Percentiles rank a stretch among this genome's conserved stretches.
Evolutionary conservation across 2,113 vertebrate species (phyloP).

Genomic region (Reinhardtius hippoglossoides): DNA sequence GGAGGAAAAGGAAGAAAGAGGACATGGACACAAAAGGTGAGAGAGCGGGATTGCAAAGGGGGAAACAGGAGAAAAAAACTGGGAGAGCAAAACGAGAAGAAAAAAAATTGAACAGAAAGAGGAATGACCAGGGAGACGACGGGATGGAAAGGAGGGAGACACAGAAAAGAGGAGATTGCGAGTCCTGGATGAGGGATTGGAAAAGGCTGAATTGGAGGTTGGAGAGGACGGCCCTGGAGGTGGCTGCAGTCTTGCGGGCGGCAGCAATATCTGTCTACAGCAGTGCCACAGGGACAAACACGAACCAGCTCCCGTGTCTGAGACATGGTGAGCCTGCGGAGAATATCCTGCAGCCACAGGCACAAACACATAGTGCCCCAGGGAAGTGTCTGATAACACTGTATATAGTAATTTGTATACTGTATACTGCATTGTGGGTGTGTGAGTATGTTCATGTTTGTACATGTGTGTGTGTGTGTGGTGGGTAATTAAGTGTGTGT

Average conservation of each 20-base stretch:
- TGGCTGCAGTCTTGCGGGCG: slow-evolving; percentile 51
- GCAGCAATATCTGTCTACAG: slow-evolving; percentile 58
- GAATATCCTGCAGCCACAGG: slow-evolving; percentile 51
- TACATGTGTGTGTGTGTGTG: neutral
- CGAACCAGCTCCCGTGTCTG: slow-evolving; percentile 15
- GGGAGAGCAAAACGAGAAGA: slow-evolving; percentile 2
- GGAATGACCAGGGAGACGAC: slow-evolving; percentile 6
- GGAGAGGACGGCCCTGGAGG: slow-evolving; percentile 39
- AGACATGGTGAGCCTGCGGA: slow-evolving; percentile 51
- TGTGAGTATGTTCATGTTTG: neutral
- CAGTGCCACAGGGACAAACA: slow-evolving; percentile 54
- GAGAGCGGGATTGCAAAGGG: slow-evolving; percentile 1
- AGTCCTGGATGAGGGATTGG: slow-evolving; percentile 41
- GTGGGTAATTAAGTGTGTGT: neutral
- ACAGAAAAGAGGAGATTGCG: slow-evolving; percentile 6
- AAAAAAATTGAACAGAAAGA: neutral
- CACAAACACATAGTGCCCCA: slow-evolving; percentile 42
- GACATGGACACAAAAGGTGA: slow-evolving; percentile 11
- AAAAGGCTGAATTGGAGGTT: slow-evolving; percentile 30
- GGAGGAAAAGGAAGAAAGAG: slow-evolving; percentile 21
- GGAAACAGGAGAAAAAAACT: neutral
- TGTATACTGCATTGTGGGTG: neutral
- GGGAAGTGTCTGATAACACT: slow-evolving; percentile 55
- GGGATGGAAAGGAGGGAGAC: neutral
- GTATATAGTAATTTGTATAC: slow-evolving; percentile 27